Evolutionary conservation across 2,113 vertebrate genomes (phyloP).

Genomic region (Geococcyx californianus): DNA sequence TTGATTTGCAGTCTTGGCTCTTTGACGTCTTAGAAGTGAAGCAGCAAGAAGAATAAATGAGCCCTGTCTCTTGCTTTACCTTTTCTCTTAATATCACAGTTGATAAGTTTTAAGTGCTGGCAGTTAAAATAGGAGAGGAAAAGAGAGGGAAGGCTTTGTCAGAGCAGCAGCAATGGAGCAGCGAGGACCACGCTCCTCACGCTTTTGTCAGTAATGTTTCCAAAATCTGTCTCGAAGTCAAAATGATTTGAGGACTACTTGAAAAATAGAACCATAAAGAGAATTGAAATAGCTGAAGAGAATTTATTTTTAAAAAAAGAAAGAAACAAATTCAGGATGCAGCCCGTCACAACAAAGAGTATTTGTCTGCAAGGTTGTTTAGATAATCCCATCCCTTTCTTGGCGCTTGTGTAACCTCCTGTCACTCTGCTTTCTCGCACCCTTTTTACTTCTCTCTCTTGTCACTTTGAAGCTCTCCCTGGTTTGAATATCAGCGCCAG

Average conservation of each 20-base stretch:
- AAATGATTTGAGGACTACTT: neutral
- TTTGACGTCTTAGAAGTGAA: neutral
- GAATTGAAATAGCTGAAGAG: neutral
- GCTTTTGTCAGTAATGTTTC: neutral
- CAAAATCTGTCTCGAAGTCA: neutral
- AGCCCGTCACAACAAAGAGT: neutral
- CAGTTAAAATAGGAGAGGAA: neutral
- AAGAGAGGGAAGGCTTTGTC: neutral
- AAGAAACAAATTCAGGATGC: neutral
- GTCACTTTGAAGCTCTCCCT: neutral
- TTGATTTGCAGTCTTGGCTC: neutral
- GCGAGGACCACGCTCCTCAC: neutral
- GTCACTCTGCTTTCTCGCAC: neutral
- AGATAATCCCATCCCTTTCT: neutral
- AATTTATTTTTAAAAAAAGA: neutral
- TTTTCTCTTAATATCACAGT: neutral
- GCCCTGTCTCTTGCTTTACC: neutral
- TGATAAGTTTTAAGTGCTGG: neutral
- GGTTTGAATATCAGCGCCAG: conserved; percentile 35
- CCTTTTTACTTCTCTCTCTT: neutral
- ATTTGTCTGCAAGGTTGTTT: neutral
- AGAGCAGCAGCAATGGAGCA: neutral
- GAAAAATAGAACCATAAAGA: neutral
- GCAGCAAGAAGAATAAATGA: neutral
- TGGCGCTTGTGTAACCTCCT: neutral